These are phyloP conservation scores for Camponotus vicinus DNA, from an alignment of 1,140 invertebrate genomes.

Conservation along the genomic window DNA sequence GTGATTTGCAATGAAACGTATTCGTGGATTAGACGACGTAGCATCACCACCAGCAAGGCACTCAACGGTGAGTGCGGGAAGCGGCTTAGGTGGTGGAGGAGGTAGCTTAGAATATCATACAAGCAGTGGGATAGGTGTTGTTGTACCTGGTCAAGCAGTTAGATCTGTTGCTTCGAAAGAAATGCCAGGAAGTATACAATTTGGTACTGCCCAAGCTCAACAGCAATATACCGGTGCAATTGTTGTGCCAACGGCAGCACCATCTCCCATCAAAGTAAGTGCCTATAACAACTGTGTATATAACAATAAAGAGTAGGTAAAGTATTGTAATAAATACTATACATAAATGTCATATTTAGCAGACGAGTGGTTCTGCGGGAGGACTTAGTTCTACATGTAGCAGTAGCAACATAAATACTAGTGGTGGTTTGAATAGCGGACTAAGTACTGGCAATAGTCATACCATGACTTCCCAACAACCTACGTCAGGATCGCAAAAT, in stretches of 20 bases:
- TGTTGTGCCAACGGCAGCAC: constrained; percentile 83
- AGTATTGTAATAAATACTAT: background rate
- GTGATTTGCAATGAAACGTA: constrained; percentile 90
- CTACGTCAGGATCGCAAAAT: constrained; percentile 80
- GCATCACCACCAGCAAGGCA: constrained; percentile 86
- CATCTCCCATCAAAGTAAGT: constrained; percentile 83
- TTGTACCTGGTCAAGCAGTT: constrained; percentile 84
- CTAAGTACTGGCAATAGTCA: constrained; percentile 81
- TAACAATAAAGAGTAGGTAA: background rate
- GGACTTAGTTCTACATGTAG: constrained; percentile 80
- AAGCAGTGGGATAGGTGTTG: constrained; percentile 80
- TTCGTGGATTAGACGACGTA: constrained; percentile 88
- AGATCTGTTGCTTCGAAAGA: constrained; percentile 84
- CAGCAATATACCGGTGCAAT: constrained; percentile 85
- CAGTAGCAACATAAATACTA: constrained; percentile 79
- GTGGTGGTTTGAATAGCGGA: constrained; percentile 78
- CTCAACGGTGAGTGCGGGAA: constrained; percentile 81
- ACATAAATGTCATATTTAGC: constrained; percentile 8
- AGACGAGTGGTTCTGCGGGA: constrained; percentile 78
- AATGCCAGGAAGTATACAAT: constrained; percentile 85
- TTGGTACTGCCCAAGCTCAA: constrained; percentile 82
- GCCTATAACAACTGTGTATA: background rate
- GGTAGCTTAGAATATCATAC: constrained; percentile 82
- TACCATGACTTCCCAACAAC: constrained; percentile 81
- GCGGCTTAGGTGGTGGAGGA: constrained; percentile 79